Evolutionary conservation across 2,888 invertebrate genomes (phyloP), one percentile per base, ranked within the genome.

Genomic region (Pegoplata infirma): DNA sequence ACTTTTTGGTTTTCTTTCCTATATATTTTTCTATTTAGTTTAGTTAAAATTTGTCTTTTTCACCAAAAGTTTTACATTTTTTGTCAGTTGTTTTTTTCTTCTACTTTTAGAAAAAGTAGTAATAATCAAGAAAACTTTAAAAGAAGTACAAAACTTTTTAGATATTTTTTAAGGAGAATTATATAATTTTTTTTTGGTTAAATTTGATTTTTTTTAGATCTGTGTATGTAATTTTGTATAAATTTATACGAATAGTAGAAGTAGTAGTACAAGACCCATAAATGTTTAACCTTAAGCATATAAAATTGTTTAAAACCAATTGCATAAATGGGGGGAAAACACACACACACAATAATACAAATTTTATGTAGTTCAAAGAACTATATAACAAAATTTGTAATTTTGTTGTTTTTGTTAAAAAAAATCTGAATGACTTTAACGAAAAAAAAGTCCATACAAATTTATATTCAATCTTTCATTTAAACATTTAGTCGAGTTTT

Each of bases 261-360:
- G 6, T 23, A 32, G 36, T 40, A n/a, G 3, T 40, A 40, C 28
- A 40, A 56, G 12, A 56, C 56, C 56, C 12, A 56, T 56, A 56
- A 56, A 56, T 56, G 56, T 56, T 36, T 56, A 56, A 56, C 56
- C 56, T 40, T 56, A 36, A 36, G 56, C 56, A 56, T 56, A 36
- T 14, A 12, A 58, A 58, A 58, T 58, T 23, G 58, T 58, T 58
- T 23, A 58, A 21, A 58, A 44, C 21, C 58, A 58, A 44, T 58
- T 21, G 23, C 12, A 49, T 3, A 23, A 47, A 10, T 17, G 17
- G 47, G 16, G n/a, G n/a, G 23, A 23, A n/a, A 49, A 19, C 1
- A 40, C 2, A 40, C 32, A 40, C n/a, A 12, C 36, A 40, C 12
- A 40, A 40, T 28, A 32, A 32, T 28, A 28, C 8, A 5, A n/a